phyloP scores from a whole-genome alignment of 2,113 vertebrate species.

The Hiodon alosoides region DNA sequence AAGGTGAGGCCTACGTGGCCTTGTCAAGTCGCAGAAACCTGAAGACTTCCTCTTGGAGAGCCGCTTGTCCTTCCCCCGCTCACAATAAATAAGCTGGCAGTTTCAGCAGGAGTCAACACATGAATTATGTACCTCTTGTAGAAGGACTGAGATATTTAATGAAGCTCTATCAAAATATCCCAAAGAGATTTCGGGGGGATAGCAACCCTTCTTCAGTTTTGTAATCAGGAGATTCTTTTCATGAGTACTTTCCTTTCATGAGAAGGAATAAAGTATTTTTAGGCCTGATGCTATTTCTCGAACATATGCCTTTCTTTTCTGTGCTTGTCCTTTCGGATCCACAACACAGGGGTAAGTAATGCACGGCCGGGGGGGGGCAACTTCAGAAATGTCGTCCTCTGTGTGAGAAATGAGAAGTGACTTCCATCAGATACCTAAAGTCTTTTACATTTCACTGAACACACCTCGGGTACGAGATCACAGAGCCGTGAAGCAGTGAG shows the following conservation, averaged over 20 bases:
- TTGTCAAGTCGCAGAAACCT: constrained; percentile 57
- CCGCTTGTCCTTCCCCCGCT: constrained; percentile 21
- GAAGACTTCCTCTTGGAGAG: constrained; percentile 48
- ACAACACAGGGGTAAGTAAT: constrained; percentile 34
- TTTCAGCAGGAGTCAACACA: too few relatives aligned
- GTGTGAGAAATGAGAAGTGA: constrained; percentile 22
- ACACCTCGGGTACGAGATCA: constrained; percentile 8
- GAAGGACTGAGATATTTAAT: too few relatives aligned
- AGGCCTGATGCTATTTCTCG: constrained; percentile 41
- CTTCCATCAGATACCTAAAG: constrained; percentile 26
- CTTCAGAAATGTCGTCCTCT: background rate
- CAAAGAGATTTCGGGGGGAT: too few relatives aligned
- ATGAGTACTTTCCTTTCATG: too few relatives aligned
- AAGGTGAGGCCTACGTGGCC: constrained; percentile 57
- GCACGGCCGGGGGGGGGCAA: constrained; percentile 26
- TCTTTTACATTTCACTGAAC: constrained; percentile 31
- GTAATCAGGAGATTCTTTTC: too few relatives aligned
- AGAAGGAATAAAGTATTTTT: background rate
- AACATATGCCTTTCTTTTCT: constrained; percentile 29
- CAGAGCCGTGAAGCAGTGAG: constrained; percentile 7
- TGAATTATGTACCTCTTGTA: too few relatives aligned
- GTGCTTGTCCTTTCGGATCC: constrained; percentile 33
- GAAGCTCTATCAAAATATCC: too few relatives aligned
- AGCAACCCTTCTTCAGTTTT: too few relatives aligned
- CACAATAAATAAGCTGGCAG: background rate